Conservation (phyloP, 2,888 invertebrate genomes). For the Polymixis lichenea region DNA sequence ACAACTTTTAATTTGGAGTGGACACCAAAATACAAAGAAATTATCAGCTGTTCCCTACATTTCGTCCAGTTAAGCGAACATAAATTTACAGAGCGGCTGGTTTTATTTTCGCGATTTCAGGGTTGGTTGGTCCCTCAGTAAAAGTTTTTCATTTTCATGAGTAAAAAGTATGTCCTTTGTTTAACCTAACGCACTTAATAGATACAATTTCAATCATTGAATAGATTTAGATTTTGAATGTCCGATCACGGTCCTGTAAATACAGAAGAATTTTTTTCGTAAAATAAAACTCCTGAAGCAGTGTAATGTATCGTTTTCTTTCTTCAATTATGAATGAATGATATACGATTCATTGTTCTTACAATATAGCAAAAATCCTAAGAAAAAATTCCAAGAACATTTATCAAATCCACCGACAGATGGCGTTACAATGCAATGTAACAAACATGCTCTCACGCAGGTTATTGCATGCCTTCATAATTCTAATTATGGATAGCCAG, state of each 20-base stretch:
- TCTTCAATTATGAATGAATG: neutral
- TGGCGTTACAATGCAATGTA: constrained; percentile 29
- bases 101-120: no score
- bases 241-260: neutral
- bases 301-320: neutral
- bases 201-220: neutral
- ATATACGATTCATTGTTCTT: neutral
- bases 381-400: neutral
- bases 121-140: no score
- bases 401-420: constrained; percentile 29
- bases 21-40: no score
- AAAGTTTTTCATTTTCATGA: no score
- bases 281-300: neutral
- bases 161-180: no score
- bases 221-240: neutral
- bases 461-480: constrained; percentile 26
- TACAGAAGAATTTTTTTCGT: neutral
- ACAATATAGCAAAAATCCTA: constrained; percentile 4
- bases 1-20: no score
- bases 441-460: constrained; percentile 34
- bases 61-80: no score
- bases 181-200: no score
- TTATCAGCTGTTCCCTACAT: no score
- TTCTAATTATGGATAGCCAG: constrained; percentile 32
- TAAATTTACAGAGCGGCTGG: no score